phyloP scores from a whole-genome alignment of 2,888 invertebrate species.

The Lagria hirta region DNA sequence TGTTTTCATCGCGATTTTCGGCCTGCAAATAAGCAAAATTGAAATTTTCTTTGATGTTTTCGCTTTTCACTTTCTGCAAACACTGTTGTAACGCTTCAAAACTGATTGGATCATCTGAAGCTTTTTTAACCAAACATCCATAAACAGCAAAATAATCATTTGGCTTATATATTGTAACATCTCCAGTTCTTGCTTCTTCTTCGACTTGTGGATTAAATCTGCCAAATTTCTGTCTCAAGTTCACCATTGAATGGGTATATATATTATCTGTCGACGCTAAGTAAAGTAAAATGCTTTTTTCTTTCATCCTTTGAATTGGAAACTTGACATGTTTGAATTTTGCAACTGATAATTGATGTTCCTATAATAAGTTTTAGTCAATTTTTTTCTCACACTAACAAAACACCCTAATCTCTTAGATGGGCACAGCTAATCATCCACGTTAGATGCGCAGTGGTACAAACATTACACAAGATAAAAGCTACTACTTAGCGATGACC shows the following conservation, averaged over 20 bases:
- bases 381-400: too few species aligned
- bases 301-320: slow-evolving; percentile 9
- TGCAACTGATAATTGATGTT: too few species aligned
- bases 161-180: neutral
- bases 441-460: too few species aligned
- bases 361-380: too few species aligned
- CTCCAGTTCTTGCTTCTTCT: slow-evolving; percentile 1
- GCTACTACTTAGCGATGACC: too few species aligned
- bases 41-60: slow-evolving; percentile 29
- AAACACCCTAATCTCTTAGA: too few species aligned
- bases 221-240: neutral
- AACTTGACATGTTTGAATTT: slow-evolving; percentile 1
- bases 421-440: too few species aligned
- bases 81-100: slow-evolving; percentile 36
- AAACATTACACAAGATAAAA: too few species aligned
- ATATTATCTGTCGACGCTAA: slow-evolving; percentile 6
- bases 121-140: slow-evolving; percentile 39
- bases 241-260: slow-evolving; percentile 4
- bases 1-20: slow-evolving; percentile 33
- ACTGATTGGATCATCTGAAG: slow-evolving; percentile 28
- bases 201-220: neutral
- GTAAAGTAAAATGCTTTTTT: slow-evolving; percentile 8
- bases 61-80: slow-evolving; percentile 30
- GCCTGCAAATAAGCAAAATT: slow-evolving; percentile 41
- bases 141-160: slow-evolving; percentile 25